A percentile compares a stretch with the other conserved stretches of the same genome.
Evolutionary conservation across 2,113 vertebrate species (phyloP).

Genomic region (Sander lucioperca): DNA sequence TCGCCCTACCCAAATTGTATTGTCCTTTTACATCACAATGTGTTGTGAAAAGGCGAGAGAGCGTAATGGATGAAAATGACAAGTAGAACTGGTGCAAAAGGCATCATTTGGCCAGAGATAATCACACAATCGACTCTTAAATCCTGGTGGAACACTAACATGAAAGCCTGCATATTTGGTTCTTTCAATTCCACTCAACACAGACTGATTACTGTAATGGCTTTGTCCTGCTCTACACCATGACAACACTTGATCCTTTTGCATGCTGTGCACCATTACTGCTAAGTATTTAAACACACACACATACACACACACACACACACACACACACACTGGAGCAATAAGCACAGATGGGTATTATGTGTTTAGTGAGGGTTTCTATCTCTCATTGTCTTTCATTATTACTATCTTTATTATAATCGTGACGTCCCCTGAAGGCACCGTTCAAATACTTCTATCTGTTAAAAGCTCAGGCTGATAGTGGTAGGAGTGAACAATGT

Average conservation of each 20-base stretch:
- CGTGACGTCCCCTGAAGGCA: conserved; percentile 48
- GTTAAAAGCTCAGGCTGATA: not conserved
- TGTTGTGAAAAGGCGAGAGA: conserved; percentile 24
- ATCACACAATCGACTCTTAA: conserved; percentile 49
- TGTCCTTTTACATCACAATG: conserved; percentile 16
- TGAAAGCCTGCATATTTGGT: conserved; percentile 51
- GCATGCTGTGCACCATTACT: conserved; percentile 25
- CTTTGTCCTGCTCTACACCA: conserved; percentile 61
- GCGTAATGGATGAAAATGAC: conserved; percentile 51
- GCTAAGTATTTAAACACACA: conserved; percentile 31
- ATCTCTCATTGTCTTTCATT: conserved; percentile 53
- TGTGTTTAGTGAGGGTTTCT: conserved; percentile 43
- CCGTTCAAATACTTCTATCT: conserved; percentile 44
- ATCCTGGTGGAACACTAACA: conserved; percentile 38
- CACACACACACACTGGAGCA: conserved; percentile 22
- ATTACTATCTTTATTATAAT: conserved; percentile 55
- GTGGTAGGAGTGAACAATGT: not conserved
- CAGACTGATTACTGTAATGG: conserved; percentile 67
- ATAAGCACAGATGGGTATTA: conserved; percentile 61
- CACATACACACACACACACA: conserved; percentile 2
- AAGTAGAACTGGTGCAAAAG: conserved; percentile 45
- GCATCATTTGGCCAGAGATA: conserved; percentile 56
- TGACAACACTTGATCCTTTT: conserved; percentile 64
- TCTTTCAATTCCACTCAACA: conserved; percentile 60
- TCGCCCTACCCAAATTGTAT: not conserved